Evolutionary conservation across 2,113 vertebrate species (phyloP).

Genomic region (Urocolius indicus): DNA sequence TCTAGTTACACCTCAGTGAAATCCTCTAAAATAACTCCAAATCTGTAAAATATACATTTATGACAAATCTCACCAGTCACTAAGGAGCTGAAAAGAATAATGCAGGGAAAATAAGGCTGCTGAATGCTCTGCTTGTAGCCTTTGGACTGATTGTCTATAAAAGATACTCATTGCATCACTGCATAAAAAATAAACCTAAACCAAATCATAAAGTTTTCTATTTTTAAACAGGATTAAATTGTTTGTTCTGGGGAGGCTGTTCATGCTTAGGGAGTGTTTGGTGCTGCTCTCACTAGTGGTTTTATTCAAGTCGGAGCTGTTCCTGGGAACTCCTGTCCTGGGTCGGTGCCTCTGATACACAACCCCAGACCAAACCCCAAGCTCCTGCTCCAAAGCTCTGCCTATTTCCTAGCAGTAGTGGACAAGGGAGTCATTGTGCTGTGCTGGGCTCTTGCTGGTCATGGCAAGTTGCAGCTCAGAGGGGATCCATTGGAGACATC

Average conservation of each 20-base stretch:
- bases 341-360: not conserved
- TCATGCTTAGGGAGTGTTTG: not conserved
- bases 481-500: not conserved
- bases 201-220: not conserved
- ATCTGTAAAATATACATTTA: not conserved
- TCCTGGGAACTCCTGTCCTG: not conserved
- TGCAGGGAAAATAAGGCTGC: not conserved
- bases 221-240: not conserved
- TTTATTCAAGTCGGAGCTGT: not conserved
- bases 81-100: not conserved
- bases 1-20: not conserved
- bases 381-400: not conserved
- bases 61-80: not conserved
- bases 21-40: rapidly evolving
- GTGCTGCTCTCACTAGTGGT: not conserved
- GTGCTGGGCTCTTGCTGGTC: not conserved
- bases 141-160: no score
- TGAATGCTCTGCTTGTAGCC: not conserved
- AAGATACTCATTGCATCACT: not conserved
- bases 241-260: not conserved
- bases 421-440: not conserved
- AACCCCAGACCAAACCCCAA: not conserved
- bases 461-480: not conserved
- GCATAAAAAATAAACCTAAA: not conserved
- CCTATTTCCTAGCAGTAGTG: rapidly evolving